Base-by-base conservation (phyloP, 53 echinoderm and acorn worm genomes). In the Pentamera pediparva region DNA sequence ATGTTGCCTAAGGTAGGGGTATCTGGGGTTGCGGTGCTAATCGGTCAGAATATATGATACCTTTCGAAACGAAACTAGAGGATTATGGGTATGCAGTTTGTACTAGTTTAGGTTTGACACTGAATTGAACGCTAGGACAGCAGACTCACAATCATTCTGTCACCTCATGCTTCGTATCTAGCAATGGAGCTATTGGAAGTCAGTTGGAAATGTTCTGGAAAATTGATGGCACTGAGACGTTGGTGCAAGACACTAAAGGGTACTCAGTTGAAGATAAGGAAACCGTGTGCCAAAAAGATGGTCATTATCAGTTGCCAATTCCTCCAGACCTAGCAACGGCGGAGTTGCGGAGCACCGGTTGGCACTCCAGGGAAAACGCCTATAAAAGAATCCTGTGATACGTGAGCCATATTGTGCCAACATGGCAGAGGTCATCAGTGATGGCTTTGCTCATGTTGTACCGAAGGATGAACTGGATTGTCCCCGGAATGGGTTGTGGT, bases 291-390 rank as follows among this genome's bases (percentile, higher is more conserved):
- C 20, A 45, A 50, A 78, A 54, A 63, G 59, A 71, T 33, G 31
- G 59, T 20, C 59, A 86, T 54, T 81, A 72, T 33, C 81, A 86
- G 58, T 56, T 86, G 13, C 62, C 77, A 43, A 82, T 86, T 37
- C 75, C 41, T 17, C 70, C 6, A 32, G 54, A 38, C 37, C 35
- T 48, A n/a, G 52, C 33, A 76, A 76, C 77, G 37, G 40, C 13
- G 41, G 51, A 27, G 32, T 50, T 29, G 78, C 63, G 11, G 78
- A 65, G 28, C 63, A 43, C 10, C 19, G 64, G 35, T 25, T 65
- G 6, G 27, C 6, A 8, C 21, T 4, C 18, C 24, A 12, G 77
- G 63, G 27, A 77, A 63, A 28, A 29, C 50, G 0, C 50, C 64
- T 30, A 36, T 21, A 31, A 62, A n/a, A n/a, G n/a, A n/a, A n/a